Evolutionary conservation across 2,113 vertebrate species (phyloP).

Genomic region (Osmerus eperlanus): DNA sequence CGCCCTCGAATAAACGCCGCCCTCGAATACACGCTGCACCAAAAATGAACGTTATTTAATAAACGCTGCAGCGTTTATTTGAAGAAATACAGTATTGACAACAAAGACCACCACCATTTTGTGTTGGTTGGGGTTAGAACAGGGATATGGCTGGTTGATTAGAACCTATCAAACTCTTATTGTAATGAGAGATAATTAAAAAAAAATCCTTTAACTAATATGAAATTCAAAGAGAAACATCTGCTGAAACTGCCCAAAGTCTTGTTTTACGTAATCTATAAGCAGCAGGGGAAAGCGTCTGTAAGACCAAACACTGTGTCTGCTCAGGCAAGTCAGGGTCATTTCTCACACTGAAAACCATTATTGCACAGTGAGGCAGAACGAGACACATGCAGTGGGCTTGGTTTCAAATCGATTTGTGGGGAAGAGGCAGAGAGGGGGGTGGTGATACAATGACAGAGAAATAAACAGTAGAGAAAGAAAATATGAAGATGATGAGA

Average conservation of each 20-base stretch:
- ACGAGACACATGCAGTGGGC: conserved; percentile 27
- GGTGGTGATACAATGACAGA: conserved; percentile 1
- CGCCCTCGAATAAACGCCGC: too few species aligned
- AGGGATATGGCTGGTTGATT: too few species aligned
- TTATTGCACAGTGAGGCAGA: conserved; percentile 53
- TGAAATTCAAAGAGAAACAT: neutral
- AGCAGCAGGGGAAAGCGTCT: too few species aligned
- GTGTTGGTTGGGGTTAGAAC: too few species aligned
- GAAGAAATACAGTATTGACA: too few species aligned
- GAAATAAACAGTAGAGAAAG: conserved; percentile 2
- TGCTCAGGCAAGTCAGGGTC: conserved; percentile 31
- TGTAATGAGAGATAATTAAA: too few species aligned
- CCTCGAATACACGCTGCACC: too few species aligned
- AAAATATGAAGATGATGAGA: neutral
- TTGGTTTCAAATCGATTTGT: conserved; percentile 38
- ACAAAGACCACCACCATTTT: too few species aligned
- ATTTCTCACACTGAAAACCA: conserved; percentile 31
- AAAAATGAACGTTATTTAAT: too few species aligned
- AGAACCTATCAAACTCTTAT: too few species aligned
- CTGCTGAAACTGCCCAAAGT: neutral
- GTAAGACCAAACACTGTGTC: neutral
- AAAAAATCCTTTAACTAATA: too few species aligned
- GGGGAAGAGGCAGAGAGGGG: neutral
- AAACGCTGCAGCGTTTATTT: too few species aligned
- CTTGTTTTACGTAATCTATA: neutral